Percentiles rank a stretch among this genome's conserved stretches.
These are phyloP conservation scores for Oedothorax gibbosus DNA, from an alignment of 1,140 invertebrate genomes.

Conservation along the genomic window DNA sequence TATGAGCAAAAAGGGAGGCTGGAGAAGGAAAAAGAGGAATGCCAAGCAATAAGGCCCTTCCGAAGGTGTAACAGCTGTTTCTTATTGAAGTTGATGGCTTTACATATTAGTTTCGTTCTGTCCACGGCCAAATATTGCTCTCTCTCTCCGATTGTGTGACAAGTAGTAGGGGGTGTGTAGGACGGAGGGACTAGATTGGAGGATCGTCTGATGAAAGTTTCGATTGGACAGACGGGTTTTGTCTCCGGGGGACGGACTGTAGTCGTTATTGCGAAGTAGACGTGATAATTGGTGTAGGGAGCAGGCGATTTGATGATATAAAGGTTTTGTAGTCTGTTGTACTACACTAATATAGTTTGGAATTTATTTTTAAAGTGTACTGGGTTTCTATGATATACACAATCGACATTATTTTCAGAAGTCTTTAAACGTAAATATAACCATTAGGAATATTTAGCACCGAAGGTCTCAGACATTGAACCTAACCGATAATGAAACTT, in stretches of 20 bases:
- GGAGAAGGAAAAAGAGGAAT: constrained; percentile 32
- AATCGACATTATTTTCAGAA: no score
- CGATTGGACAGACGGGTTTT: constrained; percentile 13
- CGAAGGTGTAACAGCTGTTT: constrained; percentile 59
- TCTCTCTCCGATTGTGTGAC: constrained; percentile 54
- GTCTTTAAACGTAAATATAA: no score
- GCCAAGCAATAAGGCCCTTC: constrained; percentile 47
- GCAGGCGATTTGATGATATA: background rate
- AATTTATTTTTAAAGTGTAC: no score
- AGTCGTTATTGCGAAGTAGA: background rate
- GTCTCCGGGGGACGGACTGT: constrained; percentile 22
- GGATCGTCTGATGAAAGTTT: constrained; percentile 54
- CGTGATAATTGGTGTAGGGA: constrained; percentile 30
- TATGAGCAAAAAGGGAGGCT: constrained; percentile 54
- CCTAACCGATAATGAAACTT: no score
- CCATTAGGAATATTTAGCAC: no score
- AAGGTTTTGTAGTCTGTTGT: no score
- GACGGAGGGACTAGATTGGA: constrained; percentile 35
- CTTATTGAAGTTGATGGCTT: constrained; percentile 62
- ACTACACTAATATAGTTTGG: no score
- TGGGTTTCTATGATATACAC: no score
- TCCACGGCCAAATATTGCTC: constrained; percentile 60
- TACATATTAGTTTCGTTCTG: constrained; percentile 60
- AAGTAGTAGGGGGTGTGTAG: constrained; percentile 30
- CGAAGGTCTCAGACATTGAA: no score